These are phyloP conservation scores for Sebastes matsubarae DNA, from an alignment of 2,797 vertebrate species.

Conservation along the genomic window DNA sequence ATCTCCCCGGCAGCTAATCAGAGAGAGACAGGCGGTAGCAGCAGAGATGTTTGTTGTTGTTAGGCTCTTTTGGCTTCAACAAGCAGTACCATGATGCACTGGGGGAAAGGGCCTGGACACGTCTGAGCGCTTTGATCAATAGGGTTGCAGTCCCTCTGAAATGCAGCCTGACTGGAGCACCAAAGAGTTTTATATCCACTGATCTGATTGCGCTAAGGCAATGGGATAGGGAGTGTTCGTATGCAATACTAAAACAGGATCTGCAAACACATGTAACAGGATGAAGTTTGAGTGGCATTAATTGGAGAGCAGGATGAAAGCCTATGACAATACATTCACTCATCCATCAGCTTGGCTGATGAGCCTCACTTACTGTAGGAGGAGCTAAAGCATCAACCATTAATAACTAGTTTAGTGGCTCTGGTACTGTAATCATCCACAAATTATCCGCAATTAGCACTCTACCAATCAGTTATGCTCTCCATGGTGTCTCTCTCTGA, in stretches of 20 bases:
- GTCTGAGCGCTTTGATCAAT: slow-evolving; percentile 78
- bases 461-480: slow-evolving; percentile 3
- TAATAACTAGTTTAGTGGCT: slow-evolving; percentile 40
- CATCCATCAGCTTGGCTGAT: slow-evolving; percentile 35
- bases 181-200: slow-evolving; percentile 60
- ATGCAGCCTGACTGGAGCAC: slow-evolving; percentile 64
- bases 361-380: slow-evolving; percentile 34
- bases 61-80: slow-evolving; percentile 74
- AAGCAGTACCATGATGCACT: slow-evolving; percentile 66
- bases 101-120: slow-evolving; percentile 67
- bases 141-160: slow-evolving; percentile 68
- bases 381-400: slow-evolving; percentile 26
- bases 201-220: slow-evolving; percentile 59
- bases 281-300: slow-evolving; percentile 67
- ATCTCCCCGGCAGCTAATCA: slow-evolving; percentile 73
- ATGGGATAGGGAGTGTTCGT: slow-evolving; percentile 26
- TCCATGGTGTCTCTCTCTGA: not conserved
- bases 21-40: slow-evolving; percentile 65
- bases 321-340: slow-evolving; percentile 45
- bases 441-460: slow-evolving; percentile 28
- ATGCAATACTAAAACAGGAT: slow-evolving; percentile 38
- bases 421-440: slow-evolving; percentile 5
- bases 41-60: slow-evolving; percentile 77
- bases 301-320: slow-evolving; percentile 63
- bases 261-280: slow-evolving; percentile 40